These are phyloP conservation scores for Drosophila subpulchrella DNA, from an alignment of 1,140 invertebrate species.

Conservation along the genomic window DNA sequence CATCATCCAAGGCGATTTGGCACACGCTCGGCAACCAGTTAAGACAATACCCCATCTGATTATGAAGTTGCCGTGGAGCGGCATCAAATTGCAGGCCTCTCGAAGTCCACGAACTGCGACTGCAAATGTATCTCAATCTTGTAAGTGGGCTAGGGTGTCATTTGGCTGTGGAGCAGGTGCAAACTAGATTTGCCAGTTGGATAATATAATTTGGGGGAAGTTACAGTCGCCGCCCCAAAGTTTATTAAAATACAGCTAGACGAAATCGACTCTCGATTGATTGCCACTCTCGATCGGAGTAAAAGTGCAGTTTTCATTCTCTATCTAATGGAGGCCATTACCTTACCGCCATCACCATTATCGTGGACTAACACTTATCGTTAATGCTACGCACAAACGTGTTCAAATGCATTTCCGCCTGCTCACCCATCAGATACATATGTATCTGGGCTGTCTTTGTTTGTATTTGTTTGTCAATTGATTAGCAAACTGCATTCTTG, in stretches of 20 bases:
- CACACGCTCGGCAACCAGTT: constrained; percentile 52
- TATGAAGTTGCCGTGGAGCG: constrained; percentile 50
- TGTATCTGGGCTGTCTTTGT: constrained; percentile 28
- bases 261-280: constrained; percentile 61
- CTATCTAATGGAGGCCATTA: constrained; percentile 48
- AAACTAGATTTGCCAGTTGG: constrained; percentile 31
- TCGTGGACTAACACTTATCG: constrained; percentile 46
- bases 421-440: constrained; percentile 45
- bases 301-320: constrained; percentile 69
- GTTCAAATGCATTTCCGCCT: constrained; percentile 78
- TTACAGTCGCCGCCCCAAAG: constrained; percentile 7
- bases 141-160: constrained; percentile 74
- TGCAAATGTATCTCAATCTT: constrained; percentile 17
- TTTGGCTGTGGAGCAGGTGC: constrained; percentile 40
- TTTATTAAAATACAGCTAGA: background rate
- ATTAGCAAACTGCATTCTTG: constrained; percentile 52
- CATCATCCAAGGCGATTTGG: constrained; percentile 57
- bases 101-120: constrained; percentile 22
- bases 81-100: constrained; percentile 54
- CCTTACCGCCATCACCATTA: constrained; percentile 32
- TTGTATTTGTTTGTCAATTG: constrained; percentile 53
- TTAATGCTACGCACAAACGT: constrained; percentile 70
- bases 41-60: constrained; percentile 58
- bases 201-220: constrained; percentile 30
- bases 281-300: constrained; percentile 52